phyloP scores from a whole-genome alignment of 2,113 vertebrate genomes.

The Sula dactylatra region DNA sequence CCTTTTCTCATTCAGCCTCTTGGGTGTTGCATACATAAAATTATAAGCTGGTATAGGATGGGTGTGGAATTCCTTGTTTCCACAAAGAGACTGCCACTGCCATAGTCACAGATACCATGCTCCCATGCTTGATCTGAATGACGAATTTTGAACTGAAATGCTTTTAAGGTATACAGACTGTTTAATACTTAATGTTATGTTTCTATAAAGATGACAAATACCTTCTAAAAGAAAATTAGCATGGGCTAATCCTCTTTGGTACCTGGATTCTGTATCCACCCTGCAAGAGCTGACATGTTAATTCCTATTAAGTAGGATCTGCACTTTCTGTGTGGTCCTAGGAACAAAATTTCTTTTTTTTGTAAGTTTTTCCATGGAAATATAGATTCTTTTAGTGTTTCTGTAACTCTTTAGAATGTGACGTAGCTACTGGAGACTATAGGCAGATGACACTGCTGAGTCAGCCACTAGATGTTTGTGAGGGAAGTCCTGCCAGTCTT shows the following conservation, averaged over 20 bases:
- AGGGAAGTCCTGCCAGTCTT: neutral
- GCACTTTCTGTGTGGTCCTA: neutral
- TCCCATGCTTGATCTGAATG: neutral
- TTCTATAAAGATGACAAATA: conserved; percentile 1
- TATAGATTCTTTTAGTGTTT: neutral
- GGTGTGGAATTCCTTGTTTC: neutral
- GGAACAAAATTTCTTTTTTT: neutral
- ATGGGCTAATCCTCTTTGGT: neutral
- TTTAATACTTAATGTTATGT: neutral
- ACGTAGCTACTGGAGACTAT: neutral
- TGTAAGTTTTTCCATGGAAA: neutral
- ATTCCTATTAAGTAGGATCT: neutral
- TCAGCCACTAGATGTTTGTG: neutral
- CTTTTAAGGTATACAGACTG: neutral
- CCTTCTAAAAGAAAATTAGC: neutral
- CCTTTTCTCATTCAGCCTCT: neutral
- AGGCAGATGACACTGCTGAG: neutral
- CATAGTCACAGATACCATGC: neutral
- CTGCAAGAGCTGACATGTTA: neutral
- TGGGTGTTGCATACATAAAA: neutral
- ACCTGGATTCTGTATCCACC: neutral
- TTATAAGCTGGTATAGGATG: neutral
- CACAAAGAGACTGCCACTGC: neutral
- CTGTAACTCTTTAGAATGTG: neutral
- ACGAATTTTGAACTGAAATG: neutral